A percentile compares a stretch with the other conserved stretches of the same genome.
These are phyloP conservation scores for Steatocranus sp. DNA, from an alignment of 2,797 vertebrate genomes.

Conservation along the genomic window DNA sequence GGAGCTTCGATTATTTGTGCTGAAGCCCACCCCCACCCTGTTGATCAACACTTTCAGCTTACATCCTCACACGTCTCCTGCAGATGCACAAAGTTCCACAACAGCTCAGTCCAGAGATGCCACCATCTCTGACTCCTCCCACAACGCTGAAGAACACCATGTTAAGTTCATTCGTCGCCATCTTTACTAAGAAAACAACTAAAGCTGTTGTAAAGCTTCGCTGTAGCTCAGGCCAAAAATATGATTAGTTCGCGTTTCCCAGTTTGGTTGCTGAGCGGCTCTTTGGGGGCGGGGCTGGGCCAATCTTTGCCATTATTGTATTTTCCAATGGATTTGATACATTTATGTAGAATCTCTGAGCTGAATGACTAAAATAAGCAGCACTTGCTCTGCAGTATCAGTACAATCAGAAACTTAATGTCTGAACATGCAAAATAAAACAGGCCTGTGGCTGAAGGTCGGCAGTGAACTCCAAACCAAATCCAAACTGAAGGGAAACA, in stretches of 20 bases:
- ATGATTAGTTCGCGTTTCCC: neutral
- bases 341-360: neutral
- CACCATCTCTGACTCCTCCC: neutral
- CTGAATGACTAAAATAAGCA: neutral
- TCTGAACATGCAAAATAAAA: neutral
- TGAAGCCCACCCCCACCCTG: accelerated
- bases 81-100: neutral
- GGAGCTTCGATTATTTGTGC: neutral
- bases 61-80: neutral
- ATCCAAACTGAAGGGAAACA: neutral
- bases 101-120: neutral
- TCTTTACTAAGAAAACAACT: neutral
- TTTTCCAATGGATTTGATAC: neutral
- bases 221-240: neutral
- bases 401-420: neutral
- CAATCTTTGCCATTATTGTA: neutral
- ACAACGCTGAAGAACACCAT: neutral
- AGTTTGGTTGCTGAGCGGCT: accelerated
- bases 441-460: neutral
- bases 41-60: neutral
- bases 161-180: neutral
- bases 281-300: neutral
- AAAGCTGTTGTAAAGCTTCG: neutral
- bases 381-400: neutral
- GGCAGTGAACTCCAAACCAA: neutral